Percentiles rank a stretch among this genome's conserved stretches.
Conservation (phyloP, 2,888 invertebrate species). For the Caenorhabditis afra region DNA sequence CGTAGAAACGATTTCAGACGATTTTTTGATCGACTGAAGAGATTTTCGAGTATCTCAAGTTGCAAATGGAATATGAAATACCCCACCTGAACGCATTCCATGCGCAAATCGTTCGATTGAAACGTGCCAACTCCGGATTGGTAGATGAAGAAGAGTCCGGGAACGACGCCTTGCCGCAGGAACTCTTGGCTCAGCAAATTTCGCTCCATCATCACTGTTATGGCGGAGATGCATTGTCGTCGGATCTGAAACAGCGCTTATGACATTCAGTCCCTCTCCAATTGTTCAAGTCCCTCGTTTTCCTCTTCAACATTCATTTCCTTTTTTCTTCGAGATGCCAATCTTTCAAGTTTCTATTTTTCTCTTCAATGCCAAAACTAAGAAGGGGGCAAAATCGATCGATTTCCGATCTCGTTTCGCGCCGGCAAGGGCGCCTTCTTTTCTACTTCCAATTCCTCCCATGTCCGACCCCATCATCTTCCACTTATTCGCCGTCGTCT, state of each 20-base stretch:
- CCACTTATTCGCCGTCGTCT: slow-evolving; percentile 19
- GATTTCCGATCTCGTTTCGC: slow-evolving; percentile 4
- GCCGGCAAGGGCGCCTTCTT: background rate
- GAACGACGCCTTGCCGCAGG: slow-evolving; percentile 40
- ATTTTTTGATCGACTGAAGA: background rate
- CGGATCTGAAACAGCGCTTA: slow-evolving; percentile 83
- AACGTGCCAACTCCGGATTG: slow-evolving; percentile 38
- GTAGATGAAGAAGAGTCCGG: slow-evolving; percentile 50
- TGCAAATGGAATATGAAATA: background rate
- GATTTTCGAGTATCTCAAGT: slow-evolving; percentile 80
- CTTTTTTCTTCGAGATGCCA: background rate
- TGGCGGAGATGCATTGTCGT: slow-evolving; percentile 85
- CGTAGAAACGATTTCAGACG: background rate
- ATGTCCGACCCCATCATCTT: slow-evolving; percentile 26
- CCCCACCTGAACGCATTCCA: slow-evolving; percentile 56
- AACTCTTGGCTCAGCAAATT: slow-evolving; percentile 83
- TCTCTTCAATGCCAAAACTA: slow-evolving; percentile 1
- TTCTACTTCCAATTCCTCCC: slow-evolving; percentile 19
- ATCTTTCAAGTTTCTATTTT: slow-evolving; percentile 4
- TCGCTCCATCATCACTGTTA: slow-evolving; percentile 85
- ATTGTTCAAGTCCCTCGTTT: background rate
- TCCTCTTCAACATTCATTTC: too few relatives aligned
- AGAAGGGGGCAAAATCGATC: background rate
- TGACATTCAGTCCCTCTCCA: background rate
- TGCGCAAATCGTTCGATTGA: slow-evolving; percentile 46